Percentiles rank a stretch among this genome's conserved stretches.
phyloP scores from a whole-genome alignment of 1,140 invertebrate genomes.

The Diachasmimorpha longicaudata region DNA sequence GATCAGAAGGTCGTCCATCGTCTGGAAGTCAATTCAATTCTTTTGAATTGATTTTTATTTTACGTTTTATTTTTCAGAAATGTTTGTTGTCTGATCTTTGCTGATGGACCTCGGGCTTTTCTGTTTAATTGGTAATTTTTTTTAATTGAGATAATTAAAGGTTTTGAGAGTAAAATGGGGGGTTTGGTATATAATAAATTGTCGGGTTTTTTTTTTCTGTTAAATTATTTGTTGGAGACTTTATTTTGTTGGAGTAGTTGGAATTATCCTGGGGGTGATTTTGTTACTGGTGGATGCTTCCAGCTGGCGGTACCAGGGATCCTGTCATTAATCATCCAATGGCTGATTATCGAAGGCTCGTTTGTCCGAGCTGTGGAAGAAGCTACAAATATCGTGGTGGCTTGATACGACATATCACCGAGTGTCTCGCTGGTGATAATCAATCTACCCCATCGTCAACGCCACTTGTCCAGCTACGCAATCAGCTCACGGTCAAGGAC shows the following conservation, averaged over 20 bases:
- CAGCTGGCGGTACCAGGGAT: conserved; percentile 38
- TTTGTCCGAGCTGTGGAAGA: conserved; percentile 53
- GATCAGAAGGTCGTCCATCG: not conserved
- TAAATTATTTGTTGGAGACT: not conserved
- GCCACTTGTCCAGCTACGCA: conserved; percentile 10
- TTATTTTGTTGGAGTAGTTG: not conserved
- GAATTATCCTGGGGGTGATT: conserved; percentile 38
- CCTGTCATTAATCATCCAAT: conserved; percentile 37
- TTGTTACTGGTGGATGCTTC: conserved; percentile 46
- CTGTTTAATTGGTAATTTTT: not conserved
- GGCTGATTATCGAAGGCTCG: conserved; percentile 51
- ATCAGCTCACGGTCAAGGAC: conserved; percentile 44
- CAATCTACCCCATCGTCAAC: conserved; percentile 34
- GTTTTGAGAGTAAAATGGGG: not conserved
- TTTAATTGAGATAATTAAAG: not conserved
- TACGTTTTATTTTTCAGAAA: not conserved
- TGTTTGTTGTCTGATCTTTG: not conserved
- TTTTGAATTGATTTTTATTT: not conserved
- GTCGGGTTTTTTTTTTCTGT: not conserved
- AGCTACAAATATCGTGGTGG: conserved; percentile 57
- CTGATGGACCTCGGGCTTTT: not conserved
- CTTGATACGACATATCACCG: conserved; percentile 53
- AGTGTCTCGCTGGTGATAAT: conserved; percentile 50
- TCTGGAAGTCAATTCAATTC: no score
- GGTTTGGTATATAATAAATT: not conserved